phyloP scores from a whole-genome alignment of 2,797 vertebrate genomes.

The Mallotus villosus region DNA sequence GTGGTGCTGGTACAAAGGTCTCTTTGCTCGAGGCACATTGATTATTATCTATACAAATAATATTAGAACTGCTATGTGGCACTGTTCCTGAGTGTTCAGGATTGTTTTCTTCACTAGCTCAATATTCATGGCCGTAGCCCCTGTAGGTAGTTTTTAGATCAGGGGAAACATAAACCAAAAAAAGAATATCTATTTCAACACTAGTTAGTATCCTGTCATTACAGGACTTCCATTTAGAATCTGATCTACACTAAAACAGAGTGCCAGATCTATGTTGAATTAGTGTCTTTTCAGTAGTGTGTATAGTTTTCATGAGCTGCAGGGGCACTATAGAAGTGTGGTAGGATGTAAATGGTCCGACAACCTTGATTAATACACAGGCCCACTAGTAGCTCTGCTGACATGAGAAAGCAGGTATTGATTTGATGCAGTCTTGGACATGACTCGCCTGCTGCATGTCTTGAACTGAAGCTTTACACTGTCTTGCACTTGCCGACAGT shows the following conservation, averaged over 20 bases:
- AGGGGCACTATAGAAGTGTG: neutral
- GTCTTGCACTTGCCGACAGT: neutral
- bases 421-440: slow-evolving; percentile 19
- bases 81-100: slow-evolving; percentile 1
- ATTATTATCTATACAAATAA: slow-evolving; percentile 6
- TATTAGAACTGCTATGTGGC: neutral
- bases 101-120: neutral
- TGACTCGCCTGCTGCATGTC: slow-evolving; percentile 7
- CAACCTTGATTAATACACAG: neutral
- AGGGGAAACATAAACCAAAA: too few relatives aligned
- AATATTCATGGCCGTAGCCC: neutral
- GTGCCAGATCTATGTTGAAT: neutral
- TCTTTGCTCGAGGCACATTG: neutral
- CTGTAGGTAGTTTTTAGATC: too few relatives aligned
- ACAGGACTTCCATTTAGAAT: too few relatives aligned
- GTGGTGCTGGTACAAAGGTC: neutral
- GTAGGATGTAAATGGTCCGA: slow-evolving; percentile 2
- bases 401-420: slow-evolving; percentile 17
- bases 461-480: neutral
- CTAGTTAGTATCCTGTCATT: too few relatives aligned
- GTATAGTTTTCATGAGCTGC: neutral
- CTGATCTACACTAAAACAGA: neutral
- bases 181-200: too few relatives aligned
- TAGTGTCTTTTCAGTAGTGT: neutral
- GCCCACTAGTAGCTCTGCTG: slow-evolving; percentile 1